These are phyloP conservation scores for Parotocinclus haroldoi DNA, from an alignment of 2,797 vertebrate species.

Conservation along the genomic window DNA sequence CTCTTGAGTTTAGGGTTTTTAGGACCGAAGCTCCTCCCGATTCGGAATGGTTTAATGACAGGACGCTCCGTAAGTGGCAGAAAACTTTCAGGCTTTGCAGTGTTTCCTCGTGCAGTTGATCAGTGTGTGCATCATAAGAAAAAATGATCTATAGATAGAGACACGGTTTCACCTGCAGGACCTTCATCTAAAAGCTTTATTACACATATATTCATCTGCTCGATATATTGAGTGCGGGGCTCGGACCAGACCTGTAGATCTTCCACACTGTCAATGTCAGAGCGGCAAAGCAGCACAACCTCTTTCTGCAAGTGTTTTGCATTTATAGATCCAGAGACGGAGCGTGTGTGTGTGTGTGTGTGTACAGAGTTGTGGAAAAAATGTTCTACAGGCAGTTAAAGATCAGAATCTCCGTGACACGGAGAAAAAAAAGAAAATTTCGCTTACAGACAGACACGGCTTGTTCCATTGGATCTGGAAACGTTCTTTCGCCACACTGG, in stretches of 20 bases:
- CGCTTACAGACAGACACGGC: neutral
- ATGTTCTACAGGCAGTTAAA: too few species aligned
- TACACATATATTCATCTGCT: conserved; percentile 35
- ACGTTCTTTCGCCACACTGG: conserved; percentile 13
- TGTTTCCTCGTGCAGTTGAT: conserved; percentile 13
- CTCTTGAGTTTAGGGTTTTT: too few species aligned
- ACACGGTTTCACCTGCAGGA: conserved; percentile 37
- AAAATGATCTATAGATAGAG: conserved; percentile 44
- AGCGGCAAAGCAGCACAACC: conserved; percentile 36
- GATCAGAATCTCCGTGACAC: too few species aligned
- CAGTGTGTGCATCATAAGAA: conserved; percentile 35
- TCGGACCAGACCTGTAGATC: conserved; percentile 33
- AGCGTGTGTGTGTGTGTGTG: neutral
- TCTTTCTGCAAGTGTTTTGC: conserved; percentile 39
- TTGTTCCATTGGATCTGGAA: conserved; percentile 11
- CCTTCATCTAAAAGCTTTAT: conserved; percentile 39
- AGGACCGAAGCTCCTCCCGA: too few species aligned
- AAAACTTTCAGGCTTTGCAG: too few species aligned
- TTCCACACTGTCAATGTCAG: conserved; percentile 43
- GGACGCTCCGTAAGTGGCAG: too few species aligned
- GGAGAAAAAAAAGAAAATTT: neutral
- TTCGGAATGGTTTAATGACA: too few species aligned
- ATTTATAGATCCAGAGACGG: conserved; percentile 48
- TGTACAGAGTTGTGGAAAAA: neutral
- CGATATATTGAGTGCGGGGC: conserved; percentile 38